Conservation (phyloP, 2,888 invertebrate species). For the Yponomeuta sedellus region DNA sequence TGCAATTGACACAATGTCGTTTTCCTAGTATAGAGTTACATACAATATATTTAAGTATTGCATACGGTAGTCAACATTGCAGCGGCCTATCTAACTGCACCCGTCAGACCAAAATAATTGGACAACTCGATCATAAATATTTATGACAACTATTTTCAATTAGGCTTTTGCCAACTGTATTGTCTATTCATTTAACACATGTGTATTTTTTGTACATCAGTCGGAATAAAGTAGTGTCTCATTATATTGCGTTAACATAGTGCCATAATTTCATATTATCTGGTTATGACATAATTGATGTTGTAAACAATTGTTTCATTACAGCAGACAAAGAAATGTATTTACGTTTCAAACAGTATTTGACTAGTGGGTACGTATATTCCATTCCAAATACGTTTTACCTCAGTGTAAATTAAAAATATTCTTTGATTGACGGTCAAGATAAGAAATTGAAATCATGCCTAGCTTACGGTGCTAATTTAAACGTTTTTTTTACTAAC, state of each 20-base stretch:
- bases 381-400: too few relatives aligned
- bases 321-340: slow-evolving; percentile 12
- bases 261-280: neutral
- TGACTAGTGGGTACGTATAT: too few relatives aligned
- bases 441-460: too few relatives aligned
- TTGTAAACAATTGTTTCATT: slow-evolving; percentile 3
- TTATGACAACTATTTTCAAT: neutral
- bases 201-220: too few relatives aligned
- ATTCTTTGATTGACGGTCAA: too few relatives aligned
- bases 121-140: neutral
- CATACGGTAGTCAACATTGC: neutral
- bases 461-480: too few relatives aligned
- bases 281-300: neutral
- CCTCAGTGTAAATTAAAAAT: too few relatives aligned
- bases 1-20: neutral
- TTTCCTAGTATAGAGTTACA: neutral
- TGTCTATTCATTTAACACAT: neutral
- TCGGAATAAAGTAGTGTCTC: too few relatives aligned
- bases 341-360: neutral
- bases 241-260: too few relatives aligned
- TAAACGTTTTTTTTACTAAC: too few relatives aligned
- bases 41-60: too few relatives aligned
- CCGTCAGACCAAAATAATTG: neutral
- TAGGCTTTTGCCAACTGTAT: neutral
- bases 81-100: neutral